Evolutionary conservation across 2,797 vertebrate genomes (phyloP), one percentile per base, ranked within the genome.

Genomic region (Megalops cyprinoides): DNA sequence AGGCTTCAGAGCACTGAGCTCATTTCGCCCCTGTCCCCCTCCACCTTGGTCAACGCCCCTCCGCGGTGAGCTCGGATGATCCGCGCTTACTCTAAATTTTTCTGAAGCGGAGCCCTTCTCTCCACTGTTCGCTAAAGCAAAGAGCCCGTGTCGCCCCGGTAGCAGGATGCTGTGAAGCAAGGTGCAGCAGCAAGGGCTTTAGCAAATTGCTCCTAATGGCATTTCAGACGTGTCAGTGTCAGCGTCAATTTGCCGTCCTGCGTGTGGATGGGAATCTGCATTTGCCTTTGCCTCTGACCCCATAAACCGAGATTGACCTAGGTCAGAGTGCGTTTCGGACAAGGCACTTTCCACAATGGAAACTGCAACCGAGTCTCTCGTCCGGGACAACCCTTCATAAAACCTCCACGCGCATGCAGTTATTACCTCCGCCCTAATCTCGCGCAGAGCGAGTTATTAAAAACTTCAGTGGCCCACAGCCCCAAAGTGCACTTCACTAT

Each of bases 61-160:
- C 62, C 62, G 5, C 12, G 1, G 34, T 67, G 28, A 39, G 39
- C 62, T 67, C 62, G 18, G 15, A 18, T 67, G 39, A 67, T 39
- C 31, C 18, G 62, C 4, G 62, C 62, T 67, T 67, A 67, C 31
- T 67, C 62, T 37, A 67, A 62, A 67, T 67, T 67, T 67, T 5
- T 4, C 62, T 4, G 20, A 67, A 67, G 62, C 34, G 18, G 62
- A 67, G 37, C 31, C 62, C 28, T 12, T 12, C 58, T 62, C 58
- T 31, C 58, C 34, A 44, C 18, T 67, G 8, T 23, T 4, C 14
- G 14, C 62, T 15, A 15, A 10, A 65, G 62, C 34, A 65, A 65
- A 37, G 62, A 34, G 12, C 62, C 37, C 20, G 18, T 20, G 62
- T 65, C 3, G 20, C 15, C 37, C 31, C 37, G n/a, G 62, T 18